Evolutionary conservation across 2,113 vertebrate genomes (phyloP).

Genomic region (Meriones unguiculatus): DNA sequence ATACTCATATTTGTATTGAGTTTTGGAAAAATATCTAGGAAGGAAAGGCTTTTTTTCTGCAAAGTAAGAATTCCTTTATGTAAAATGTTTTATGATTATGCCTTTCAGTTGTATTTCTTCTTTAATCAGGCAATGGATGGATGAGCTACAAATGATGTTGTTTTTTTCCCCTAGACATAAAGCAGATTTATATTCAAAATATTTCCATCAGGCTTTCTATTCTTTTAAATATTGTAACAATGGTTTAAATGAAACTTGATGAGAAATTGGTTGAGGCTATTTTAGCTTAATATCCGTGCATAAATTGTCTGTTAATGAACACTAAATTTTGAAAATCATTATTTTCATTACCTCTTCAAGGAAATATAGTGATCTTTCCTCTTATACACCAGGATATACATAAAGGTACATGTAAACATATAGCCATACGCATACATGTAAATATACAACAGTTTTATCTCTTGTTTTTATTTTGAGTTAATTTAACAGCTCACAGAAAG

Average conservation of each 20-base stretch:
- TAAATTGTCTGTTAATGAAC: background rate
- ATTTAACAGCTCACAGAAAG: background rate
- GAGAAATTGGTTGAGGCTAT: background rate
- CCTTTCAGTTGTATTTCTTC: background rate
- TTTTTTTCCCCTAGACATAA: background rate
- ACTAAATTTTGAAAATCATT: background rate
- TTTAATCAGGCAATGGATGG: background rate
- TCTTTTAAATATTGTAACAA: background rate
- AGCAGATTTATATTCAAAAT: background rate
- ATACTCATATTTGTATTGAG: constrained; percentile 1
- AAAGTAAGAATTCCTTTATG: background rate
- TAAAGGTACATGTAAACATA: background rate
- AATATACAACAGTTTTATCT: background rate
- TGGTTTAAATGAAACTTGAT: background rate
- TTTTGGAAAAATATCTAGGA: background rate
- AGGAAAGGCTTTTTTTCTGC: background rate
- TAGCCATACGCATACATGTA: too few species aligned
- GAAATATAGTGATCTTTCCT: background rate
- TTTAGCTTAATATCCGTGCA: background rate
- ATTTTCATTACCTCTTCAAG: background rate
- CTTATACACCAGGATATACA: background rate
- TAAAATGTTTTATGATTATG: background rate
- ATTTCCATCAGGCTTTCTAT: background rate
- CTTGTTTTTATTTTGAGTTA: background rate
- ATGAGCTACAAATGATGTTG: background rate